Conservation (phyloP, 1,140 invertebrate species). For the Lethocerus indicus region DNA sequence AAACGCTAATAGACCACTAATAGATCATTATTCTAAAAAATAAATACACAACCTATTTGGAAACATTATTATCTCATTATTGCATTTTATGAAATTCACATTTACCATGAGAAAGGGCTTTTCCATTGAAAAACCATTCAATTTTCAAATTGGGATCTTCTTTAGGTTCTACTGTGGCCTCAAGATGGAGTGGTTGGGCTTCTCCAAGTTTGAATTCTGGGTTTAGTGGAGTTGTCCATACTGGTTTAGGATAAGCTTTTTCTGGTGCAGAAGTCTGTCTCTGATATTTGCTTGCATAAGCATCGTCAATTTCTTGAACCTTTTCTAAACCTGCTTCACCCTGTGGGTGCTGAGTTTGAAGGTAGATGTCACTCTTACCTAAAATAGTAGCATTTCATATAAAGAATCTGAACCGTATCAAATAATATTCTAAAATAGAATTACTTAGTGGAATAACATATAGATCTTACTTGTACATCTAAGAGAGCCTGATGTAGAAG, state of each 20-base stretch:
- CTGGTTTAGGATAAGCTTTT: conserved; percentile 63
- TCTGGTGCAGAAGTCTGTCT: conserved; percentile 47
- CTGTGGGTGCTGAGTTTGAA: conserved; percentile 82
- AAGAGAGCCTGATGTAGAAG: conserved; percentile 72
- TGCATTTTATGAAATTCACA: too few species aligned
- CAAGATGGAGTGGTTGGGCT: conserved; percentile 76
- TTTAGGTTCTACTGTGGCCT: conserved; percentile 87
- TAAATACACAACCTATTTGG: too few species aligned
- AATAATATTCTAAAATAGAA: background rate
- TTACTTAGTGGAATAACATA: too few species aligned
- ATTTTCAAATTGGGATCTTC: conserved; percentile 90
- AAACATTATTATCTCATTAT: too few species aligned
- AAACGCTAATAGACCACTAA: background rate
- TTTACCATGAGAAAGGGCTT: conserved; percentile 57
- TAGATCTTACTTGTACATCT: conserved; percentile 49
- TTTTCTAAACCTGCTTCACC: conserved; percentile 68
- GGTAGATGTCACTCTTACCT: conserved; percentile 52
- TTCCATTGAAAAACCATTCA: conserved; percentile 89
- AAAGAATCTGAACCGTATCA: background rate
- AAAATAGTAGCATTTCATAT: too few species aligned
- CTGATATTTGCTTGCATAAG: conserved; percentile 46
- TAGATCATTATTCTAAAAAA: too few species aligned
- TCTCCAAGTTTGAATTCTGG: conserved; percentile 74
- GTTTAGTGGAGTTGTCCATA: conserved; percentile 68
- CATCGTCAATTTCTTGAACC: conserved; percentile 68